Evolutionary conservation across 92 coral and sea anemone genomes (phyloP).

Genomic region (Siderastrea siderea): DNA sequence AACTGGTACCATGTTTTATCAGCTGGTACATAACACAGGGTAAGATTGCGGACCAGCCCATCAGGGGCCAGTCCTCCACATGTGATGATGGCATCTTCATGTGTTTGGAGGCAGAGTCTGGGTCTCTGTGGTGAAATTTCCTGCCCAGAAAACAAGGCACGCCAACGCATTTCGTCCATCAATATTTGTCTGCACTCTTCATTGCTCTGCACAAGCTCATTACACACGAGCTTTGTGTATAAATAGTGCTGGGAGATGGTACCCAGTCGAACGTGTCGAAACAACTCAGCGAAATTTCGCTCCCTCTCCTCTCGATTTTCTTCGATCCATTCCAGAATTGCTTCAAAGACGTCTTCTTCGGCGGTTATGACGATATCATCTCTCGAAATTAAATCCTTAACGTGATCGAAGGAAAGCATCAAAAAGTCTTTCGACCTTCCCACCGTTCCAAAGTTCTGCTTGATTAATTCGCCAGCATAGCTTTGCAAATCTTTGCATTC

Average conservation of each 20-base stretch:
- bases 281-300: conserved; percentile 71
- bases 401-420: conserved; percentile 65
- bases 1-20: conserved; percentile 79
- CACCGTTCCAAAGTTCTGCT: conserved; percentile 82
- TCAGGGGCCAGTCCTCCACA: conserved; percentile 90
- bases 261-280: conserved; percentile 85
- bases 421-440: conserved; percentile 85
- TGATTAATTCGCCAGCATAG: conserved; percentile 82
- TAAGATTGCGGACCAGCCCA: conserved; percentile 70
- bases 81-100: conserved; percentile 82
- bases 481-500: conserved; percentile 81
- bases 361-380: conserved; percentile 80
- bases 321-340: conserved; percentile 82
- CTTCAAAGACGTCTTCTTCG: conserved; percentile 92
- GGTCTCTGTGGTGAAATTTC: conserved; percentile 65
- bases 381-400: conserved; percentile 81
- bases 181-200: conserved; percentile 72
- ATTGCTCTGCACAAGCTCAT: conserved; percentile 68
- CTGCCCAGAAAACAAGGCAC: conserved; percentile 49
- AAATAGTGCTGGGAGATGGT: conserved; percentile 79
- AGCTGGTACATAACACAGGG: conserved; percentile 84
- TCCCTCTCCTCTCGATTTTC: conserved; percentile 77
- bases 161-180: conserved; percentile 76
- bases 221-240: conserved; percentile 65
- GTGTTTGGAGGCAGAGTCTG: conserved; percentile 77